Base-by-base conservation (phyloP, 2,113 vertebrate genomes). In the Mandrillus leucophaeus region DNA sequence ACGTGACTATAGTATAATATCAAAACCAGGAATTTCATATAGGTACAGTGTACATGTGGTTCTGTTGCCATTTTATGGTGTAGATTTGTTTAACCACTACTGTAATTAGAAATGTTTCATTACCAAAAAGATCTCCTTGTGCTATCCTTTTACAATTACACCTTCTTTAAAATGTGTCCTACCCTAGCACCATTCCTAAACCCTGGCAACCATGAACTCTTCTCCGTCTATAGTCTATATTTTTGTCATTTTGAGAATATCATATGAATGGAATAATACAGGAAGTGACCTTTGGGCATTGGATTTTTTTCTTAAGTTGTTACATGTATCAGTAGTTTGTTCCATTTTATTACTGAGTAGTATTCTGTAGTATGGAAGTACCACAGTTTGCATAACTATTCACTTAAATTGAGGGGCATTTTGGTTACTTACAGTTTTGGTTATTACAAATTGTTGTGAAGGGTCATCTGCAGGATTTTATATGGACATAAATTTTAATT, bases 401-500 rank as follows among this genome's bases (percentile, higher is more conserved):
- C 30, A 68, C 22, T 66, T 83, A 55, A 55, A 96, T 30, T 93
- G 45, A 90, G 50, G 38, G 17, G 23, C n/a, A 66, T 93, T 96
- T 96, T 93, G 25, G 40, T 76, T 45, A 27, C 27, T 76, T 76
- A 76, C 6, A 8, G 40, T 76, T 76, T 45, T 14, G 40, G 25
- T 27, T 76, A 76, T 76, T 76, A 76, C 73, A 45, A 76, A 61
- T 89, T 75, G 22, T 8, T 80, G 59, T 25, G 30, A 97, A 93
- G 22, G 66, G 12, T 70, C 50, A 16, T 87, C 48, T 64, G 78
- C 16, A 40, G 40, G 10, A 88, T 97, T 96, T 97, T 94, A 82
- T 66, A 83, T 73, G 23, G 52, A 43, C 57, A 32, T 38, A 76
- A 52, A 6, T 95, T 93, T 95, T 96, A 18, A 85, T 94, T 93